Evolutionary conservation across 92 coral and sea anemone genomes (phyloP), one percentile per base, ranked within the genome.

Genomic region (Blastomussa wellsi): DNA sequence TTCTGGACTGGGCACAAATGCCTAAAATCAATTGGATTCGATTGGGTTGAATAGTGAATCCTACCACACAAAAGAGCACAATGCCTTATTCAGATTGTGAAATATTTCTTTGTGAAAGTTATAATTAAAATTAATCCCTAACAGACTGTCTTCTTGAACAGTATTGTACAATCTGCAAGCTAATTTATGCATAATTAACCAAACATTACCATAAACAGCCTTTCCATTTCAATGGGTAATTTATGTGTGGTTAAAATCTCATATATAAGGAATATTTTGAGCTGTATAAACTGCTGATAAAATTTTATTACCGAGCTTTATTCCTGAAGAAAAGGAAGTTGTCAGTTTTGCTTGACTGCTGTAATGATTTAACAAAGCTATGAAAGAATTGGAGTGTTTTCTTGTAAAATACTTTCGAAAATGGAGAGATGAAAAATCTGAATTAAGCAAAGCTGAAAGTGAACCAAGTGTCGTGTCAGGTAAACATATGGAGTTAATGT

Each of bases 301-400:
- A 31, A 29, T 60, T 47, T 44, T 7, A 41, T 72, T 22, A 55
- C 29, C 47, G 60, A 36, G 31, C 72, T 82, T 72, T 13, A 8
- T 26, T 49, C 36, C 69, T 51, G 19, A 5, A 52, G 60, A 37
- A 59, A n/a, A 37, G 38, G 36, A 52, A 17, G 36, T 70, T 33
- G 13, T 36, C 41, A 62, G 35, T 70, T 36, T 70, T 17, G 36
- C 44, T 70, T 13, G 26, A 17, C 29, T 42, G 72, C 70, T n/a
- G n/a, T n/a, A 38, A 60, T 79, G 73, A 60, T 41, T 39, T 60
- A 38, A 28, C 24, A 36, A 24, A 68, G 85, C 70, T 41, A 83
- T 83, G 86, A 83, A 64, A 42, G 80, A 83, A 12, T 19, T 72
- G 26, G 87, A 75, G 66, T 83, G 87, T 62, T 74, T 83, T 75